Conservation (phyloP, 2,113 vertebrate species). For the Zosterops lateralis region DNA sequence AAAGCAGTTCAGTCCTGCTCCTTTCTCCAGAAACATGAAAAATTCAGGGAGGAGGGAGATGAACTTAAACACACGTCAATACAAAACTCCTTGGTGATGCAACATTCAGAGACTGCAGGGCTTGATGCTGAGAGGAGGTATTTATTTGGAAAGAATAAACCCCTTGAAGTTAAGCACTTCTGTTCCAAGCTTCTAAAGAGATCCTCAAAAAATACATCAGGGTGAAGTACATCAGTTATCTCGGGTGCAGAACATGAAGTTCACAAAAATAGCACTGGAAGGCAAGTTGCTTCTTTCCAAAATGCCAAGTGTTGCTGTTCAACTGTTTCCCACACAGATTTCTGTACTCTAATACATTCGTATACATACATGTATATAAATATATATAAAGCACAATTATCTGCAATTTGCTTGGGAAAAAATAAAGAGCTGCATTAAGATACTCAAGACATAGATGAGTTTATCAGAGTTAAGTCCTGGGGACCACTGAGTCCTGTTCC, state of each 20-base stretch:
- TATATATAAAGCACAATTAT: not conserved
- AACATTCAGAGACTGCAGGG: not conserved
- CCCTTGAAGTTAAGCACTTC: not conserved
- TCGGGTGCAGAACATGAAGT: not conserved
- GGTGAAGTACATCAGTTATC: not conserved
- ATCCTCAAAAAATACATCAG: not conserved
- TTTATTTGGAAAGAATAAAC: not conserved
- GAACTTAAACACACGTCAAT: not conserved
- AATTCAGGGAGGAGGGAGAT: not conserved
- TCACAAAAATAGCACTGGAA: not conserved
- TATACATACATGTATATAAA: not conserved
- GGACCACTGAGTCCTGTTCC: not conserved
- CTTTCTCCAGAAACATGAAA: not conserved
- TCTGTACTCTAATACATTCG: not conserved
- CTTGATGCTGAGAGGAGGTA: not conserved
- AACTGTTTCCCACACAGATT: not conserved
- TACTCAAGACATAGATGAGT: not conserved
- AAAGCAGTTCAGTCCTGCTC: not conserved
- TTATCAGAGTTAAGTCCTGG: not conserved
- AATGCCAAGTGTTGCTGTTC: not conserved
- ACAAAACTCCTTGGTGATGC: not conserved
- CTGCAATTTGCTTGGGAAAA: not conserved
- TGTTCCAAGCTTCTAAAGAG: not conserved
- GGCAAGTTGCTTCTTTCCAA: not conserved
- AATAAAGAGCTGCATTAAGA: not conserved